Evolutionary conservation across 2,797 vertebrate species (phyloP), one percentile per base, ranked within the genome.

Genomic region (Naso thynnoides): DNA sequence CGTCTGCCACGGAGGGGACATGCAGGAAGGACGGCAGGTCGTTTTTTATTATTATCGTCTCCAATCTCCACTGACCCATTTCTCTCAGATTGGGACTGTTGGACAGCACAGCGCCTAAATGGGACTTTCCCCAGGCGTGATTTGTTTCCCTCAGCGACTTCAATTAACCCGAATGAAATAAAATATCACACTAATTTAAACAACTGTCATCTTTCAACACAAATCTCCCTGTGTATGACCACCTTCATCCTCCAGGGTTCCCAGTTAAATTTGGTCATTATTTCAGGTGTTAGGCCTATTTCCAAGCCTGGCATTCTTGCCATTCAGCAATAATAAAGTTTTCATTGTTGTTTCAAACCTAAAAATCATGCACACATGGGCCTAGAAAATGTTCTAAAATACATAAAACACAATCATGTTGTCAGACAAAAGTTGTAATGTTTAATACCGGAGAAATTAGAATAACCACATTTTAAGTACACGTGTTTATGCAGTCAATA

Each of bases 21-120:
- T 0, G 65, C 57, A 76, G 68, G 70, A 70, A 83, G 63, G 57
- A 67, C 65, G 47, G 24, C 60, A 62, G 58, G 23, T 60, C 70
- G 24, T 59, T 84, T 76, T 76, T 79, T 71, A 41, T 85, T 56
- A 72, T 78, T 10, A 78, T 75, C 36, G 49, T 72, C 67, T 84
- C 53, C 79, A 86, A 81, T 91, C 85, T 85, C 75, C 65, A 42
- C 66, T 91, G 86, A 91, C 86, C 86, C 83, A 90, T 80, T 87
- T 88, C 54, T 80, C 38, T 60, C 39, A 71, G 53, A 79, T 18
- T 45, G 66, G 49, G 19, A 66, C 74, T 85, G 76, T 64, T 65
- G 79, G 76, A 68, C 56, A 60, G 64, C 68, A 41, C 29, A 57
- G 70, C 50, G 64, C 9, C 82, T 77, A 88, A 86, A 79, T 86